Evolutionary conservation across 1,140 invertebrate species (phyloP).

Genomic region (Zaprionus gabonicus): DNA sequence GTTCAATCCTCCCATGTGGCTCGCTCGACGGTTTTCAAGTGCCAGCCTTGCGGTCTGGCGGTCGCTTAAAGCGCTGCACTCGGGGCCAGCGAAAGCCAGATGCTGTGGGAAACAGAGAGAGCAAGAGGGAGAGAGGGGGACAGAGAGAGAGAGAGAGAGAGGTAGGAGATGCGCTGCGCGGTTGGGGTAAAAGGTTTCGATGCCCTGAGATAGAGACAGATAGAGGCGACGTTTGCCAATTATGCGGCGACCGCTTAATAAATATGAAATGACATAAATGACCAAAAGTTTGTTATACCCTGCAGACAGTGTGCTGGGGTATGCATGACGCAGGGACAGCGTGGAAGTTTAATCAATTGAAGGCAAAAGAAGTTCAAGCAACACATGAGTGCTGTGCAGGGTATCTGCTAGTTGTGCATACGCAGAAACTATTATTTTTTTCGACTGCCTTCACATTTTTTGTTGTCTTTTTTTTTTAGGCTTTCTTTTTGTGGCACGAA

Average conservation of each 20-base stretch:
- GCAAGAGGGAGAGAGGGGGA: neutral
- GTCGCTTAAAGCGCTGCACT: constrained; percentile 33
- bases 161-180: neutral
- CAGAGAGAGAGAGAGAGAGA: neutral
- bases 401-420: neutral
- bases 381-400: neutral
- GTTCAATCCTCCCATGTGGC: constrained; percentile 7
- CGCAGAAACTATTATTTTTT: neutral
- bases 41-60: constrained; percentile 15
- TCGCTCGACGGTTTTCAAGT: constrained; percentile 35
- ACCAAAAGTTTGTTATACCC: constrained; percentile 42
- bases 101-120: too few species aligned
- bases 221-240: constrained; percentile 58
- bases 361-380: too few species aligned
- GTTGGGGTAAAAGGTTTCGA: constrained; percentile 2
- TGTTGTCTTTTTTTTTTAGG: constrained; percentile 2
- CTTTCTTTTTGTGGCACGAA: constrained; percentile 1
- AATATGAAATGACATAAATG: constrained; percentile 81
- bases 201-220: constrained; percentile 25
- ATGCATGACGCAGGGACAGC: neutral
- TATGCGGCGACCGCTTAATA: constrained; percentile 75
- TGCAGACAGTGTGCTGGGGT: neutral
- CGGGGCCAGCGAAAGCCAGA: neutral
- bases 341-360: too few species aligned
- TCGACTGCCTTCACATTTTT: neutral